These are phyloP conservation scores for Brienomyrus brachyistius DNA, from an alignment of 2,113 vertebrate species.

Conservation along the genomic window DNA sequence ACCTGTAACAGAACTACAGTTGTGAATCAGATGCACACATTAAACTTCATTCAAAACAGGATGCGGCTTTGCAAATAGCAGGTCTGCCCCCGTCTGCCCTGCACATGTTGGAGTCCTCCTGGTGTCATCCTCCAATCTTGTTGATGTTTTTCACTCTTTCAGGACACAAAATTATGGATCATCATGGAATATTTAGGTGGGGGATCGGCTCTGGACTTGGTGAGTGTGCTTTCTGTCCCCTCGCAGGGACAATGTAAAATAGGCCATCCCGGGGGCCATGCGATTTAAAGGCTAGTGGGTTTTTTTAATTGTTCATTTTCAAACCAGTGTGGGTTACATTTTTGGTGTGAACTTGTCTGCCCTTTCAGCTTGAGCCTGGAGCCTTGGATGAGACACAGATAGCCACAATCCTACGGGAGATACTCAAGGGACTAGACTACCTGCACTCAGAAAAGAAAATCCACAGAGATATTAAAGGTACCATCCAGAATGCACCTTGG, in stretches of 20 bases:
- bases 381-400: slow-evolving; percentile 90
- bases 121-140: not conserved
- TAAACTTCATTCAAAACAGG: not conserved
- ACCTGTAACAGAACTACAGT: no score
- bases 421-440: slow-evolving; percentile 93
- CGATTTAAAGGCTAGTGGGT: not conserved
- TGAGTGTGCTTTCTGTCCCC: slow-evolving; percentile 54
- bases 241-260: not conserved
- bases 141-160: slow-evolving; percentile 33
- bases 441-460: slow-evolving; percentile 99
- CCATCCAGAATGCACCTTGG: not conserved
- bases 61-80: not conserved
- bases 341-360: not conserved
- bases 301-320: not conserved
- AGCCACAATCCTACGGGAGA: slow-evolving; percentile 91
- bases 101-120: not conserved
- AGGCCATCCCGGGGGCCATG: not conserved
- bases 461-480: slow-evolving; percentile 97
- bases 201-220: slow-evolving; percentile 88
- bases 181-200: slow-evolving; percentile 97
- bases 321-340: not conserved
- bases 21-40: no score
- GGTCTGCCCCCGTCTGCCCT: not conserved
- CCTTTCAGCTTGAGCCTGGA: slow-evolving; percentile 81
- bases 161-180: slow-evolving; percentile 96